phyloP scores from a whole-genome alignment of 2,888 invertebrate species.

The Lasioglossum figueresi region DNA sequence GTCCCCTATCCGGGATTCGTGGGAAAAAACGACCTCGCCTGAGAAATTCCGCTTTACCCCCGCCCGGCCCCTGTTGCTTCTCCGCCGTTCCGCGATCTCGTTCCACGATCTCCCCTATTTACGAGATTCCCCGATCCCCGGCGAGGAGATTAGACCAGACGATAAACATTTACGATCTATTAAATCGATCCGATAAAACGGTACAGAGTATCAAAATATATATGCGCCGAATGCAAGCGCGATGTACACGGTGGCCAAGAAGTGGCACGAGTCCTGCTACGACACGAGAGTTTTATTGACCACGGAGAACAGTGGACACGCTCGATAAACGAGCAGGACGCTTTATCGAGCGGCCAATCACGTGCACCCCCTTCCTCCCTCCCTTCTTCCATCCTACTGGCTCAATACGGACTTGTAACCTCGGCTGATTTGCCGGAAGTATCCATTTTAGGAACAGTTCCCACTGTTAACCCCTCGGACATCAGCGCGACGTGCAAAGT shows the following conservation, averaged over 20 bases:
- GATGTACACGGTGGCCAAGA: not conserved
- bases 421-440: not conserved
- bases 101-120: constrained; percentile 47
- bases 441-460: not conserved
- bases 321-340: not conserved
- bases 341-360: not conserved
- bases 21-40: constrained; percentile 55
- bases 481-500: not conserved
- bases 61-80: not conserved
- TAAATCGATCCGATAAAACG: constrained; percentile 52
- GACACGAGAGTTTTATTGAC: not conserved
- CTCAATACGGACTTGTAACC: not conserved
- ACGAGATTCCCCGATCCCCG: constrained; percentile 43
- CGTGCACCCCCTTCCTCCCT: not conserved
- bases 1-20: constrained; percentile 33
- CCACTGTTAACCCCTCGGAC: not conserved
- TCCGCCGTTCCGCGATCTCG: constrained; percentile 26
- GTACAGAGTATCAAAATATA: constrained; percentile 33
- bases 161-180: constrained; percentile 61
- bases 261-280: not conserved
- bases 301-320: not conserved
- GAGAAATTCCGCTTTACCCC: constrained; percentile 41
- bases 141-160: constrained; percentile 34
- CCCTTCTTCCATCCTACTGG: too few species aligned
- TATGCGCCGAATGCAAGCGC: not conserved